Conservation (phyloP, 2,888 invertebrate genomes). For the Chrysolina oricalcia region DNA sequence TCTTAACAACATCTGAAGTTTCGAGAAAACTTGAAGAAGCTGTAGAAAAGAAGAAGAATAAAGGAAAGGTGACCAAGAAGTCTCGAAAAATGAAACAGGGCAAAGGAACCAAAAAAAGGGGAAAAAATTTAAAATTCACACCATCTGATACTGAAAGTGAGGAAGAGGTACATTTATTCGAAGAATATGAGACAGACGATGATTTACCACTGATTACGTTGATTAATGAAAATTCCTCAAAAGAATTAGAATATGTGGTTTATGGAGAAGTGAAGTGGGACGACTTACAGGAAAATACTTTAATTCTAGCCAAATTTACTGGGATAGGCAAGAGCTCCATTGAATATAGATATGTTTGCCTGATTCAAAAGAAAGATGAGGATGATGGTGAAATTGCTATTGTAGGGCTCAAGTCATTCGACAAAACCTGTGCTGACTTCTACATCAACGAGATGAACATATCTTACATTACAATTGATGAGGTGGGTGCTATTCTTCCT, state of each 20-base stretch:
- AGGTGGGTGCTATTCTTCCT: too few relatives aligned
- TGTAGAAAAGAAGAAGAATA: constrained; percentile 15
- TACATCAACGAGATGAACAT: too few relatives aligned
- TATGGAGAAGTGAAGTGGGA: constrained; percentile 33
- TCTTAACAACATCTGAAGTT: too few relatives aligned
- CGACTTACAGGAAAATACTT: constrained; percentile 31
- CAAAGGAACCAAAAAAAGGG: constrained; percentile 24
- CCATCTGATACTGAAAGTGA: constrained; percentile 33
- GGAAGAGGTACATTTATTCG: too few relatives aligned
- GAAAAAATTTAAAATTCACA: constrained; percentile 27
- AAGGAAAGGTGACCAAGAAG: constrained; percentile 25
- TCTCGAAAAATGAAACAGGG: constrained; percentile 29
- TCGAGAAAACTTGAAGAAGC: too few relatives aligned
- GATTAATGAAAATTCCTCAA: constrained; percentile 30
- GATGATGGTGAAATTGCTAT: too few relatives aligned
- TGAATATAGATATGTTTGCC: too few relatives aligned
- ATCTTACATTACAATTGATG: too few relatives aligned
- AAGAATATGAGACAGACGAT: constrained; percentile 23
- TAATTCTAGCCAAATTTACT: constrained; percentile 32
- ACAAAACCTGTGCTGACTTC: too few relatives aligned
- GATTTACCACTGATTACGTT: constrained; percentile 11
- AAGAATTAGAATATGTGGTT: constrained; percentile 29
- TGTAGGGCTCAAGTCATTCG: too few relatives aligned
- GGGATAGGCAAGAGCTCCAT: too few relatives aligned
- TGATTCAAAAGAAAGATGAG: too few relatives aligned